Evolutionary conservation across 2,888 invertebrate species (phyloP), one percentile per base, ranked within the genome.

Genomic region (Clanis bilineata): DNA sequence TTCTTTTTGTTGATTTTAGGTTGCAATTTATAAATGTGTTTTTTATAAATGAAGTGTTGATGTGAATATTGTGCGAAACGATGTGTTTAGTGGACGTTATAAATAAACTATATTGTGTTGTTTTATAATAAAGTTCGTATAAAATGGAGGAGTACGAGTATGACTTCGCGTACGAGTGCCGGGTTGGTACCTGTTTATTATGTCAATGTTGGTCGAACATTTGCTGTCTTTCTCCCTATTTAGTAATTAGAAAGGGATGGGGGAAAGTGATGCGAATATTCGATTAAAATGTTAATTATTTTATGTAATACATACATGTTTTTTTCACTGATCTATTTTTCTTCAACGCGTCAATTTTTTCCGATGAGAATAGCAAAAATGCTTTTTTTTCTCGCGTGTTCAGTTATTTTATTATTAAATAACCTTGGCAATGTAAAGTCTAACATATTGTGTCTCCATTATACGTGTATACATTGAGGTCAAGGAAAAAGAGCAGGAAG

Each of bases 101-200:
- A 67, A 78, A 79, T 77, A 76, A 67, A 51, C 71, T 65, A 56
- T 72, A 71, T 76, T 80, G 77, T 82, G 79, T 82, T 79, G 71
- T 74, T 76, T 66, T 61, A 64, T 66, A 73, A 63, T 73, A 70
- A n/a, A 64, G 72, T 71, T 71, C 79, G 75, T 66, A 63, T 64
- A 76, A 76, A 75, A 86, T 92, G 92, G 91, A 90, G 70, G 92
- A 93, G 66, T 93, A 93, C 82, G 94, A 94, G 76, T 94, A 94
- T 86, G 93, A 94, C 86, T 94, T 94, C 89, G 93, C 93, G 66
- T 94, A 93, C 85, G 94, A 94, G 86, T 94, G 94, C 88, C 93
- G 93, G 94, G 94, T 94, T 88, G 83, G 93, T 91, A 85, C 51
- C 51, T 51, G 51, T 51, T 68, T 69, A 69, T 63, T 63, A 38